Evolutionary conservation across 2,113 vertebrate genomes (phyloP).

Genomic region (Lepus americanus): DNA sequence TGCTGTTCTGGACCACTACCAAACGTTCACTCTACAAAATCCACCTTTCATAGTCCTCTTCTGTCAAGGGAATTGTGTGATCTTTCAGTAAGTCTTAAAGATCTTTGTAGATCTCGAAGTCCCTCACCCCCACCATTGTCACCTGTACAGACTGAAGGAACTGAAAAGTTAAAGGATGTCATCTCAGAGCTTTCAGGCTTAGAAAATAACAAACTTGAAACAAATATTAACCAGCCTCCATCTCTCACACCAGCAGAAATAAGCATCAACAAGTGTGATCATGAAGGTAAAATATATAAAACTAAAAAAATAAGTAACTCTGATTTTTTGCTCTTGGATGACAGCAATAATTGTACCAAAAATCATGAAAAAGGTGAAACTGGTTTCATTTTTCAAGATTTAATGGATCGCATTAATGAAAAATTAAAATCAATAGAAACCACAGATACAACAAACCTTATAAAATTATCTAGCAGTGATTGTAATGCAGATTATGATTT

Average conservation of each 20-base stretch:
- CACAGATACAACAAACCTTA: conserved; percentile 87
- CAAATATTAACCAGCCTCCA: conserved; percentile 89
- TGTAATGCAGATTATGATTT: conserved; percentile 87
- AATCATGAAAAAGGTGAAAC: conserved; percentile 86
- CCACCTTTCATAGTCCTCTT: conserved; percentile 74
- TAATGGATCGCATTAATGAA: conserved; percentile 94
- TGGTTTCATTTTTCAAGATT: conserved; percentile 91
- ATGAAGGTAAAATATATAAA: conserved; percentile 78
- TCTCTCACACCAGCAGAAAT: conserved; percentile 90
- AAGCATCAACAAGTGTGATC: conserved; percentile 69
- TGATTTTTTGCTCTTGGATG: conserved; percentile 64
- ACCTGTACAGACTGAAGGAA: conserved; percentile 90
- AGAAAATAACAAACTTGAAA: conserved; percentile 86
- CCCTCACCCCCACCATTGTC: conserved; percentile 95
- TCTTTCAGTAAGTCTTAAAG: conserved; percentile 80
- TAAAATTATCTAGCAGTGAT: conserved; percentile 86
- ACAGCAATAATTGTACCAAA: conserved; percentile 72
- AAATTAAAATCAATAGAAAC: conserved; percentile 95
- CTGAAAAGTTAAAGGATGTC: conserved; percentile 87
- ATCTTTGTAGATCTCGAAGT: conserved; percentile 87
- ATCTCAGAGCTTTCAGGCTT: conserved; percentile 82
- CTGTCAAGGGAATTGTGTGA: conserved; percentile 81
- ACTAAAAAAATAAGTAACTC: conserved; percentile 67
- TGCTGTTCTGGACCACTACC: conserved; percentile 85
- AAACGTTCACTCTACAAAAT: conserved; percentile 78